Evolutionary conservation across 1,140 invertebrate species (phyloP), one percentile per base, ranked within the genome.

Genomic region (Drosophila nikananu): DNA sequence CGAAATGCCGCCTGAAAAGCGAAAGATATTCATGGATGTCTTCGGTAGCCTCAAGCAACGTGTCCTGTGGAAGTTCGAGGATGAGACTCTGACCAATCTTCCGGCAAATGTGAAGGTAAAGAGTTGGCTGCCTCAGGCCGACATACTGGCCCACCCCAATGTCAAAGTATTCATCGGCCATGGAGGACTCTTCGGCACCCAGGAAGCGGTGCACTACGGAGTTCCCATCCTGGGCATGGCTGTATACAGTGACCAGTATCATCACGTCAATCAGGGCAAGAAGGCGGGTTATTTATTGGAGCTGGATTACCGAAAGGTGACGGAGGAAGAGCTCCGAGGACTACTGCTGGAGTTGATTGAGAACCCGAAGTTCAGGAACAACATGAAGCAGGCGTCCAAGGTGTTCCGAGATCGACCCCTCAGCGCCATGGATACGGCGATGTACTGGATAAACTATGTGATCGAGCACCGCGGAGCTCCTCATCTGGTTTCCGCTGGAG

Each of bases 61-160:
- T 39, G 91, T 96, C 5, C 55, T 96, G 9, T 96, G 95, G 95
- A 96, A 96, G 83, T 94, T 94, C 74, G 95, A 96, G 75, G 93
- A 94, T 27, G 93, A 93, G 1, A 90, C 87, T 0, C 71, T 95
- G 39, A 83, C 93, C 7, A 92, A 92, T 73, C 86, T 92, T 23
- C 94, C 95, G 0, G 67, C 94, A 2, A 96, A 96, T 81, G 93
- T 96, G 0, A 94, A 94, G 61, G 90, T 94, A 8, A 83, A 92
- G 7, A 94, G 94, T 27, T 96, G 95, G 95, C 79, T 96, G 46
- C 95, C 95, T 0, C 95, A 96, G 76, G 93, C 93, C n/a, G 95
- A 96, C 81, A 93, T 96, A 58, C 83, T 96, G 32, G 93, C 93
- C 7, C 95, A 96, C 92, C 92, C 93, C 2, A 95, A 95, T 68